Evolutionary conservation across 2,797 vertebrate genomes (phyloP), one percentile per base, ranked within the genome.

Genomic region (Oophaga sylvatica): DNA sequence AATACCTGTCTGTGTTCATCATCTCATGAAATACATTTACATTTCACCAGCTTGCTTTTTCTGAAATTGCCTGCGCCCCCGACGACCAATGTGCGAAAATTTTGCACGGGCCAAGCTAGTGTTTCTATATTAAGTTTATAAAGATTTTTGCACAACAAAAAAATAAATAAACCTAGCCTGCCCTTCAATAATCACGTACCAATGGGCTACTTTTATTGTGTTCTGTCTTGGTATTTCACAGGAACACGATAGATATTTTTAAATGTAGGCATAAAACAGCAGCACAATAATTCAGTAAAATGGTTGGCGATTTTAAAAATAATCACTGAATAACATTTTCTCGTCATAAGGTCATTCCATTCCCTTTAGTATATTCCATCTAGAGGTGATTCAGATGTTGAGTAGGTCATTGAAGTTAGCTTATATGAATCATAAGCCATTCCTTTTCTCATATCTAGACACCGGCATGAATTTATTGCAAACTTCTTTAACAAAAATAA

Each of bases 391-490:
- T 84, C 82, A 84, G 82, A 59, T 19, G 9, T 19, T 7, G 19
- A 59, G 68, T 73, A 45, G 82, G 70, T 84, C 70, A 62, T 62
- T 84, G 7, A 15, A 75, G 62, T 60, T 26, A 45, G 26, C 15
- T 60, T 8, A 16, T 11, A 84, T 84, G 82, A 83, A 75, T 84
- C 82, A 84, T 75, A 83, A 31, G 62, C 29, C 65, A 10, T 71
- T 20, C 19, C 35, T 12, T 17, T 10, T 9, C 57, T 10, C 15
- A n/a, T 59, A 79, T 31, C 26, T 59, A 31, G 77, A 60, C 57
- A 19, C 19, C 31, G 17, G 12, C n/a, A 41, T 11, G 16, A 41
- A 60, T 16, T 19, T 59, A 31, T 11, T 17, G 15, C 35, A 19
- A 9, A 22, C 35, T 45, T 26, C 10, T 9, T 53, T 60, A 5